Base-by-base conservation (phyloP, 92 coral and sea anemone species). In the Diadumene lineata region DNA sequence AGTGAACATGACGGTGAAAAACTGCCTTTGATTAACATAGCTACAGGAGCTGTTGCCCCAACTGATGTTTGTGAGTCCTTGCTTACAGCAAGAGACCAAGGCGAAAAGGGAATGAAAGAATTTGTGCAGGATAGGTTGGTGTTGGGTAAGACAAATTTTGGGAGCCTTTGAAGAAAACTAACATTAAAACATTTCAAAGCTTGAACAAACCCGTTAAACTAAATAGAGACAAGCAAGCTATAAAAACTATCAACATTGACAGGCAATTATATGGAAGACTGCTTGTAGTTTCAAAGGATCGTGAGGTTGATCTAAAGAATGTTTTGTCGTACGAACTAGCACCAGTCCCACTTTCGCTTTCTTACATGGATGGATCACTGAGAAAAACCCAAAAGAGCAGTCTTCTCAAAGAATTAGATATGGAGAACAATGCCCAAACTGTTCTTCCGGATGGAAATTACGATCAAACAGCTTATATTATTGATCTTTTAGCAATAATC, bases 21-120 rank as follows among this genome's bases (percentile, higher is more conserved):
- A 38, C 32, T 64, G 50, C 48, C 61, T 28, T 17, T 68, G 32
- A 33, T 67, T 15, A 78, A 78, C 38, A 53, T 78, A 16, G 67
- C 82, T 38, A 67, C 82, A 43, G 82, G 82, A 27, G 31, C 73
- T 34, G 82, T 78, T 46, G 66, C 66, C 1, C 75, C 82, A 31
- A 11, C 75, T 21, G 82, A 78, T 17, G 74, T 43, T 6, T 2
- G 67, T 22, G 56, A 78, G 50, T 34, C 50, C 64, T 61, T 78
- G 30, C 56, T 78, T 43, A 31, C 66, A 44, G 72, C 74, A 11
- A 67, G 34, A 53, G 68, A 4, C 22, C 43, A 67, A 67, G 82
- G 82, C 27, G 67, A 31, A 43, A 34, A 56, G 34, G 64, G 60
- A 11, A 69, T 69, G 74, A 44, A 34, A 7, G 46, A 60, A 11